A percentile compares a stretch with the other conserved stretches of the same genome.
These are phyloP conservation scores for Drosophila sordidula DNA, from an alignment of 2,888 invertebrate genomes.

Conservation along the genomic window DNA sequence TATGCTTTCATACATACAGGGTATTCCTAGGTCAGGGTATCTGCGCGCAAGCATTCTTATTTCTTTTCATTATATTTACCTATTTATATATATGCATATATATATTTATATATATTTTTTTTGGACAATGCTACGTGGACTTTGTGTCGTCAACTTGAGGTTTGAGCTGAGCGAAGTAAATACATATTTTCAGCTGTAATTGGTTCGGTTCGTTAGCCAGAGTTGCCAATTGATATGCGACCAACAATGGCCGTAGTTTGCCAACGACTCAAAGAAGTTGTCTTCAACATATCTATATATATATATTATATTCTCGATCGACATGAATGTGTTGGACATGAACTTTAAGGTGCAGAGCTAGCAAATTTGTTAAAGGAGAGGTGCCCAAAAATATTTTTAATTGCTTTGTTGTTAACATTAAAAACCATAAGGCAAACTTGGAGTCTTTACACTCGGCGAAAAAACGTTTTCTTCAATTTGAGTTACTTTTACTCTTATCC, in stretches of 20 bases:
- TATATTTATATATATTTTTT: slow-evolving; percentile 3
- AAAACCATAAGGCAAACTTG: too few species aligned
- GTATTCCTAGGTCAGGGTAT: background rate
- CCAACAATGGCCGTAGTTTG: background rate
- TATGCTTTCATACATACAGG: background rate
- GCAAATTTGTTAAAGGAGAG: background rate
- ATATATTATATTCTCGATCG: background rate
- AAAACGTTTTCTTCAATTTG: too few species aligned
- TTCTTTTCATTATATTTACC: slow-evolving; percentile 15
- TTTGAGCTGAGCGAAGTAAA: slow-evolving; percentile 3
- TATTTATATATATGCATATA: background rate
- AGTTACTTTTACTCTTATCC: too few species aligned
- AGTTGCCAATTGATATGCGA: slow-evolving; percentile 6
- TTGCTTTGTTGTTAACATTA: too few species aligned
- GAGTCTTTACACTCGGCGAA: too few species aligned
- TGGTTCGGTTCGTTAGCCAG: slow-evolving; percentile 27
- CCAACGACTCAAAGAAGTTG: background rate
- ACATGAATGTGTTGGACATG: background rate
- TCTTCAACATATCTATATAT: too few species aligned
- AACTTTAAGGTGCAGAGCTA: too few species aligned
- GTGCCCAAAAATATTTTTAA: too few species aligned
- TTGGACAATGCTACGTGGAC: slow-evolving; percentile 28
- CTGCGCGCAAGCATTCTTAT: background rate
- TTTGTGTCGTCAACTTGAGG: slow-evolving; percentile 14
- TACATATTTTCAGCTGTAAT: slow-evolving; percentile 13